These are phyloP conservation scores for Drosophila malerkotliana DNA, from an alignment of 1,140 invertebrate genomes.

Conservation along the genomic window DNA sequence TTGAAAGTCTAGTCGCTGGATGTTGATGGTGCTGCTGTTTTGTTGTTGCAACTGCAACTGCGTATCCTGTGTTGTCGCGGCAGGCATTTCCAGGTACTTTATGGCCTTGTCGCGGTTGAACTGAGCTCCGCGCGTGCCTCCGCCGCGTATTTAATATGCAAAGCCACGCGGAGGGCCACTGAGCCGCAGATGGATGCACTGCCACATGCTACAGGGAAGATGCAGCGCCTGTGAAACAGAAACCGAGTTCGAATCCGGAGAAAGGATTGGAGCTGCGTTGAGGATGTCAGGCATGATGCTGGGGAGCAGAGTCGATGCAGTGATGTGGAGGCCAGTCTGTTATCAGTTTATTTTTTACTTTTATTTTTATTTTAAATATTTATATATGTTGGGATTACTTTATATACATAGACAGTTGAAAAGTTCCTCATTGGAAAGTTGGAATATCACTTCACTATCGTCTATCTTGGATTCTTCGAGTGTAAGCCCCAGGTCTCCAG, in stretches of 20 bases:
- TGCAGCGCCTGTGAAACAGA: constrained; percentile 21
- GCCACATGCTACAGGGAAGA: constrained; percentile 38
- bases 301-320: constrained; percentile 3
- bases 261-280: background rate
- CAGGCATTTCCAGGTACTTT: constrained; percentile 73
- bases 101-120: constrained; percentile 72
- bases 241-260: constrained; percentile 1
- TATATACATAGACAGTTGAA: background rate
- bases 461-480: background rate
- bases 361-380: background rate
- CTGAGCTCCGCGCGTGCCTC: constrained; percentile 61
- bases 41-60: constrained; percentile 24
- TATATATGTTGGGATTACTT: constrained; percentile 6
- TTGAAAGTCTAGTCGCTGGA: background rate
- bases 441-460: too few relatives aligned
- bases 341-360: constrained; percentile 49
- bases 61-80: constrained; percentile 49
- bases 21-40: constrained; percentile 1
- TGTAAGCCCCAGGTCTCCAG: constrained; percentile 29
- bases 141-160: constrained; percentile 81
- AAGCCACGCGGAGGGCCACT: constrained; percentile 64
- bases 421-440: too few relatives aligned
- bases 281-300: background rate
- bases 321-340: constrained; percentile 55
- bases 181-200: constrained; percentile 57